Conservation (phyloP, 2,888 invertebrate genomes). For the Epirrhoe alternata region DNA sequence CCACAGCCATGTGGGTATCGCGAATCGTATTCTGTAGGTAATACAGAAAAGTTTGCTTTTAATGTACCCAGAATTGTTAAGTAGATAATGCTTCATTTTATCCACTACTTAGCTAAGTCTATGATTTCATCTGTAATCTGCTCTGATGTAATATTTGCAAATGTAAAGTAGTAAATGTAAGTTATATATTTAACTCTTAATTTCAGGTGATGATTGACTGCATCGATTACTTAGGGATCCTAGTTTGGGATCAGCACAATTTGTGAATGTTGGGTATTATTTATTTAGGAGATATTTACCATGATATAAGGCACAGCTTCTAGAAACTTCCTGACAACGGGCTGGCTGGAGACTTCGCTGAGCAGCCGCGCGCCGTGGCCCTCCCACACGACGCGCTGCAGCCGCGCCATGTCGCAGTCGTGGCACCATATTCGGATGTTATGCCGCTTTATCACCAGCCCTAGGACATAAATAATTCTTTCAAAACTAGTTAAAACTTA, state of each 20-base stretch:
- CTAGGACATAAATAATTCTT: constrained; percentile 66
- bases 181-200: too few species aligned
- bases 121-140: too few species aligned
- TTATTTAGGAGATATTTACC: constrained; percentile 85
- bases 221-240: too few species aligned
- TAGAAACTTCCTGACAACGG: constrained; percentile 92
- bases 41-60: constrained; percentile 34
- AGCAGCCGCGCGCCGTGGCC: constrained; percentile 94
- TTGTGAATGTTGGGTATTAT: too few species aligned
- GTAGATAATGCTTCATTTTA: not conserved
- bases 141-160: too few species aligned
- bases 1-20: constrained; percentile 91
- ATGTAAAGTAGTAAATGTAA: too few species aligned
- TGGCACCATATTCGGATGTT: constrained; percentile 98
- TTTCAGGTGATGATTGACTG: too few species aligned
- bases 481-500: too few species aligned
- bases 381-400: constrained; percentile 95
- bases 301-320: constrained; percentile 97
- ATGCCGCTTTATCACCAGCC: constrained; percentile 91
- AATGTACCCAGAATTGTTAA: not conserved
- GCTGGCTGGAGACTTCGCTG: constrained; percentile 93
- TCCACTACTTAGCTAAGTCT: too few species aligned
- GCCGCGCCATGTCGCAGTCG: constrained; percentile 93
- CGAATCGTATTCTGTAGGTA: constrained; percentile 92
- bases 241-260: too few species aligned